Base-by-base conservation (phyloP, 2,888 invertebrate genomes). In the Pachliopta kotzebuea region DNA sequence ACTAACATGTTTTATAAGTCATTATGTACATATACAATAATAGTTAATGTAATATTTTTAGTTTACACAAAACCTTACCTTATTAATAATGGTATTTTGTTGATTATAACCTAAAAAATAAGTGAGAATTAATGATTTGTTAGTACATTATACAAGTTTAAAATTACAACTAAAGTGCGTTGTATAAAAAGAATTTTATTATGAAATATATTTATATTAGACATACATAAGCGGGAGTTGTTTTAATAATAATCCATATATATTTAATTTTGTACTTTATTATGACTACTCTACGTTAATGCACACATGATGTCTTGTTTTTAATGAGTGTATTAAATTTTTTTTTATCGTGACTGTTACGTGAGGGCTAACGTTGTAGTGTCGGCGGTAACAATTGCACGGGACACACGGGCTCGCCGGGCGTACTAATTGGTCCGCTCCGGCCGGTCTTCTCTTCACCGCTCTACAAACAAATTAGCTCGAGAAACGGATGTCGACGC, bases 391-490 rank as follows among this genome's bases (percentile, higher is more conserved):
- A 78, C 70, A 80, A 76, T 69, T 66, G 69, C 68, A 66, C 70
- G 74, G 74, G 76, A 71, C 76, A 76, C 74, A 76, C 74, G 74
- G 76, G 77, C 74, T 74, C 76, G 74, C 73, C 72, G 72, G 73
- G 72, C 72, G 74, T 79, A 78, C 85, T 87, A 86, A 87, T 86
- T 88, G 85, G 85, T 78, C 79, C 76, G 60, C 78, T 78, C 79
- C 81, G 80, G 78, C 74, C 70, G 69, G 72, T 71, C 67, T 69
- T 67, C 76, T 78, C 76, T 77, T 76, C 78, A 70, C 76, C 75
- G 74, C 78, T 78, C 78, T 76, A 76, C 84, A 85, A 84, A 85
- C 84, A 85, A 86, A 87, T 87, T 88, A 86, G 81, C 80, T 75
- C 74, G 76, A 79, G 81, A 74, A 83, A 82, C 79, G 81, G 79